Conservation (phyloP, 2,797 vertebrate species). For the Aldrovandia affinis region DNA sequence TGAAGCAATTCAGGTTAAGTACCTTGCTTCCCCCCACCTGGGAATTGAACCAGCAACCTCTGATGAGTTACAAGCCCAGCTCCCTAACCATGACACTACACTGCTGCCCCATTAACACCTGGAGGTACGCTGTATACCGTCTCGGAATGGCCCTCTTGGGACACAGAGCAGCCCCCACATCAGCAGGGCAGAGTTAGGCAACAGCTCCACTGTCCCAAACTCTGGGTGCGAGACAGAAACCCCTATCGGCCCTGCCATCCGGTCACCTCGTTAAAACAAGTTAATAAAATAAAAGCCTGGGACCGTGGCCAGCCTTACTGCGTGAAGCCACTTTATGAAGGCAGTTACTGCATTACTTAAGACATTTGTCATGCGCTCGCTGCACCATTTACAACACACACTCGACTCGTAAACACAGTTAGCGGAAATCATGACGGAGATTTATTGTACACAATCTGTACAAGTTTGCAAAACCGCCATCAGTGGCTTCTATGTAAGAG, state of each 20-base stretch:
- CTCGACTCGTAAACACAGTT: neutral
- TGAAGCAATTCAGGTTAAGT: too few relatives aligned
- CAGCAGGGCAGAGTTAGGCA: too few relatives aligned
- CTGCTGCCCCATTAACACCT: too few relatives aligned
- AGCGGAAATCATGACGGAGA: neutral
- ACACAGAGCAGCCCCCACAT: too few relatives aligned
- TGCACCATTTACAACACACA: slow-evolving; percentile 49
- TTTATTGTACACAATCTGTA: neutral
- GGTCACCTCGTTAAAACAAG: slow-evolving; percentile 24
- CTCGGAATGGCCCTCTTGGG: too few relatives aligned
- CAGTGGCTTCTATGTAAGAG: neutral
- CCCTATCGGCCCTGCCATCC: neutral
- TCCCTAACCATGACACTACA: too few relatives aligned
- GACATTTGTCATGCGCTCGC: slow-evolving; percentile 40
- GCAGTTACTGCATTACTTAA: slow-evolving; percentile 37
- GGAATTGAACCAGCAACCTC: too few relatives aligned
- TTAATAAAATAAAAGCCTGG: slow-evolving; percentile 36
- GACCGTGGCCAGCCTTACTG: slow-evolving; percentile 50
- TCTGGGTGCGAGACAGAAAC: too few relatives aligned
- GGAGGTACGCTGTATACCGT: too few relatives aligned
- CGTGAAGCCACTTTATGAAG: slow-evolving; percentile 50
- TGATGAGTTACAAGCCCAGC: too few relatives aligned
- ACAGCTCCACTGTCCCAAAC: too few relatives aligned
- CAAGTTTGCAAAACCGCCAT: neutral
- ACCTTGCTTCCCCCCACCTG: too few relatives aligned